Base-by-base conservation (phyloP, 2,113 vertebrate genomes). In the Oncorhynchus keta region DNA sequence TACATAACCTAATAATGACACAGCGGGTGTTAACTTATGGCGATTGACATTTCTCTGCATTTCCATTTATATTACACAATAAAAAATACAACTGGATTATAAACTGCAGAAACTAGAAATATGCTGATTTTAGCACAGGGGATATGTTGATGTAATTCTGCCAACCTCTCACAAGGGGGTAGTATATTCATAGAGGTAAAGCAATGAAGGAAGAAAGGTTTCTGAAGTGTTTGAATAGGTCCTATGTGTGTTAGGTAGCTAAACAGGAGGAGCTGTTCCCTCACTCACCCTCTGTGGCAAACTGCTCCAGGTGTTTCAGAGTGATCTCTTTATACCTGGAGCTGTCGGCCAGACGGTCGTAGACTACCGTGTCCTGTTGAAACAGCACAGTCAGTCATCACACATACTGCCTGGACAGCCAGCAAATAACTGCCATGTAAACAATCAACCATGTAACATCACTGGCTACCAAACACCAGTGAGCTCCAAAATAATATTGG, bases 271-370 rank as follows among this genome's bases (percentile, higher is more conserved):
- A 81, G n/a, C 66, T 76, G 76, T 85, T 82, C 4, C 22, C 45
- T 77, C 78, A 89, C 93, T 89, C 76, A 98, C 98, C 98, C 92
- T 99, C 98, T 5, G 98, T 99, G 73, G 98, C 98, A 94, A 99
- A 99, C 90, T 97, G 95, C 81, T 99, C 97, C 91, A 99, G 94
- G 90, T 99, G 97, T 90, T 99, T 99, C 79, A 99, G 89, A 13
- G 98, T 99, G 82, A 98, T 99, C 90, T 98, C 98, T 93, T 98
- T 99, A 92, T 97, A 99, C 89, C 94, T 96, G 72, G 98, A 99
- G 83, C 89, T 97, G 91, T 99, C 97, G 65, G 97, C 95, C 85
- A 99, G 94, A 67, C 98, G 95, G 77, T 99, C 98, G 85, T 97
- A 99, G 91, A 99, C 96, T 69, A 98, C 97, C 0, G 97, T 97